Base-by-base conservation (phyloP, 2,888 invertebrate genomes). In the Synergus gifuensis region DNA sequence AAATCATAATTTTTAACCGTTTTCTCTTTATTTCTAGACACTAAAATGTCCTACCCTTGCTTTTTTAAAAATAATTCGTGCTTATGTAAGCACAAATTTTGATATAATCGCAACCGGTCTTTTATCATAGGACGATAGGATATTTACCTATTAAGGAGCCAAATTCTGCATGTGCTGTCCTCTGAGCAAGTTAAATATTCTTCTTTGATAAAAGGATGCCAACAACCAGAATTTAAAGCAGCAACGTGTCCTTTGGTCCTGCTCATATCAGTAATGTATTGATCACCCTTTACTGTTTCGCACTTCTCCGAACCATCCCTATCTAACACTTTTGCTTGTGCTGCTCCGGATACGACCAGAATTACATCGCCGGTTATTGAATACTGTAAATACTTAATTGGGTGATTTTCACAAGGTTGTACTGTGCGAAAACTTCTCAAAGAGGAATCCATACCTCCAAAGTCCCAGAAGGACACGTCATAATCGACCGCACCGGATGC, bases 401-500 rank as follows among this genome's bases (percentile, higher is more conserved):
- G 98, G 92, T 99, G 98, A 91, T 97, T 97, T 92, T 99, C 99
- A 90, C 98, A 98, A 0, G 99, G 99, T 85, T 97, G 96, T 97
- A 98, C 93, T 0, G 97, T 97, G 36, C 99, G 95, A 91, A 99
- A 99, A 73, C 98, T 97, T 77, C 97, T 95, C 93, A 98, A 94
- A 0, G 96, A 95, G 0, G 97, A 95, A 91, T 99, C 98, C 98
- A 99, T 99, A 5, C 99, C 99, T 83, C 98, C 98, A 93, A 99
- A 99, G 91, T 99, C 99, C 98, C 98, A 99, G 87, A 99, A 97
- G 77, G 97, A 96, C 2, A 99, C 96, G 86, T 98, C 98, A 92
- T 98, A 99, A 92, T 99, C 99, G 42, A 98, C 95, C 0, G 98
- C 98, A 0, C 99, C 99, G 0, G 97, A 96, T 0, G 97, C 96